A percentile compares a stretch with the other conserved stretches of the same genome.
phyloP scores from a whole-genome alignment of 1,140 invertebrate species.

The Apocrypta bakeri region DNA sequence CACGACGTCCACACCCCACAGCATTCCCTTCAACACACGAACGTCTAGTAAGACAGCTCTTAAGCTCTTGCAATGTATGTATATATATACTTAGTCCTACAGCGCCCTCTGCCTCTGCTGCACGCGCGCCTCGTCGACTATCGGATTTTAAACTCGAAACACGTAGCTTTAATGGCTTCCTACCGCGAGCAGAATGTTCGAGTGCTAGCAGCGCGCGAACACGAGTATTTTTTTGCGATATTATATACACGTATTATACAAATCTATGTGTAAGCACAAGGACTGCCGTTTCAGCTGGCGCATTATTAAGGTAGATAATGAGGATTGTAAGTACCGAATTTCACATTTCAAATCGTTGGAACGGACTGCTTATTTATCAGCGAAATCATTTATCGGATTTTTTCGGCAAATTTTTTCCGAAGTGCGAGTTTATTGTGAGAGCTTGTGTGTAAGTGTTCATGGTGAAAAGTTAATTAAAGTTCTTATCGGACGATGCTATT shows the following conservation, averaged over 20 bases:
- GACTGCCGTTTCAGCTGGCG: not conserved
- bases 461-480: not conserved
- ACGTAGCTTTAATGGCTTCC: constrained; percentile 39
- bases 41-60: not conserved
- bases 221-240: not conserved
- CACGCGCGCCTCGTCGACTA: constrained; percentile 4
- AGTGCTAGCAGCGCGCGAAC: not conserved
- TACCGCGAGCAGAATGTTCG: constrained; percentile 18
- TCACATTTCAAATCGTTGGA: not conserved
- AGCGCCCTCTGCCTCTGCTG: not conserved
- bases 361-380: not conserved
- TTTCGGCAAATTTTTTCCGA: no score
- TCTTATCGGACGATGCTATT: not conserved
- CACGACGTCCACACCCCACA: not conserved
- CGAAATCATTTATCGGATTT: no score
- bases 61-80: not conserved
- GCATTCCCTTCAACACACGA: not conserved
- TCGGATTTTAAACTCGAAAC: constrained; percentile 36
- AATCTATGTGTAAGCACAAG: no score
- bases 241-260: no score
- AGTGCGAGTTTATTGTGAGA: no score
- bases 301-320: constrained; percentile 22
- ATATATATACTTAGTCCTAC: not conserved
- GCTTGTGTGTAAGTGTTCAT: not conserved
- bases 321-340: not conserved